phyloP scores from a whole-genome alignment of 2,113 vertebrate genomes.

The Caranx melampygus region DNA sequence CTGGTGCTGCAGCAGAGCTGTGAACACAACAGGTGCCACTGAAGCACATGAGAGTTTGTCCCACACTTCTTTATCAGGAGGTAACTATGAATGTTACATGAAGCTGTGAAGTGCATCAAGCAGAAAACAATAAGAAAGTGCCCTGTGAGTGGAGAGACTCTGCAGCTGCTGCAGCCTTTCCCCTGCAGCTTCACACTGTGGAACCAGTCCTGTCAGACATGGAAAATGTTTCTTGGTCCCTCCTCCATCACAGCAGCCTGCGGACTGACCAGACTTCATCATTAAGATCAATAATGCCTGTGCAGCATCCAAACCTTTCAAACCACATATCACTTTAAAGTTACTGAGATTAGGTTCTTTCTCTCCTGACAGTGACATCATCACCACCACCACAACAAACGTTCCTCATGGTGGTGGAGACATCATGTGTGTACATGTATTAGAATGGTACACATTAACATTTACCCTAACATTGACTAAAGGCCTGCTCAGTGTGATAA shows the following conservation, averaged over 20 bases:
- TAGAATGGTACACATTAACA: too few species aligned
- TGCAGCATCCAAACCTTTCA: not conserved
- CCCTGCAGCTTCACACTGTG: not conserved
- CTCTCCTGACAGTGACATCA: too few species aligned
- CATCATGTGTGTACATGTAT: too few species aligned
- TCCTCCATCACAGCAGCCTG: not conserved
- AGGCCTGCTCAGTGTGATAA: too few species aligned
- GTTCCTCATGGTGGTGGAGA: too few species aligned
- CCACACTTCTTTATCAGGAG: not conserved
- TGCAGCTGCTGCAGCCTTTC: not conserved
- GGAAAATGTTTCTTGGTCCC: not conserved
- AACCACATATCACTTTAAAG: not conserved
- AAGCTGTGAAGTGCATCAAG: not conserved
- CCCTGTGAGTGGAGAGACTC: too few species aligned
- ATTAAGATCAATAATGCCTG: not conserved
- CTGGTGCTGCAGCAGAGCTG: too few species aligned
- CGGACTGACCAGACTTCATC: not conserved
- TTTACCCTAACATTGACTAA: too few species aligned
- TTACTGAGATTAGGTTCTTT: too few species aligned
- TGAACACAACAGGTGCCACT: not conserved
- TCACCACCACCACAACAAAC: too few species aligned
- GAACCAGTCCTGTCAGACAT: not conserved
- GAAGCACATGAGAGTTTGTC: not conserved
- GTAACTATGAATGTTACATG: conserved; percentile 23
- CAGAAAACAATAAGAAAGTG: not conserved